These are phyloP conservation scores for Pongo abelii DNA, from an alignment of 2,113 vertebrate genomes.

Conservation along the genomic window DNA sequence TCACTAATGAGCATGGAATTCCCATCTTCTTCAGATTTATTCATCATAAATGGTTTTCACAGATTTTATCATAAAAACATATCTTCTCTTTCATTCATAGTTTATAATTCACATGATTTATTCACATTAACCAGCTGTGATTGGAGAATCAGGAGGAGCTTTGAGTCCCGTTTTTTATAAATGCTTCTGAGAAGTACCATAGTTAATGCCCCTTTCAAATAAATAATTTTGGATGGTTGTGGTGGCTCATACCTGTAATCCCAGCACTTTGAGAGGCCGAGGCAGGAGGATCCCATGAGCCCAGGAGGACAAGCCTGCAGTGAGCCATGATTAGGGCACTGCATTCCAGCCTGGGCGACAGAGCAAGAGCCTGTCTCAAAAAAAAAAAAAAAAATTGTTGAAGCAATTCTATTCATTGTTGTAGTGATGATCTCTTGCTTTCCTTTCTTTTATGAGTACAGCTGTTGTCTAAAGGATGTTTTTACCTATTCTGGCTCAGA, in stretches of 20 bases:
- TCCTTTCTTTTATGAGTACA: neutral
- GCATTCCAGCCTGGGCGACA: no score
- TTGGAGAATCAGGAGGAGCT: neutral
- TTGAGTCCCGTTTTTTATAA: constrained; percentile 53
- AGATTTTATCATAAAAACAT: neutral
- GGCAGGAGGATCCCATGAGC: no score
- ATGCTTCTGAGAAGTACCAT: neutral
- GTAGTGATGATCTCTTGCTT: neutral
- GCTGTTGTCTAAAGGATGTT: neutral
- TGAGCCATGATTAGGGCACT: no score
- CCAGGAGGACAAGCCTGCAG: no score
- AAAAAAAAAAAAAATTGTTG: neutral
- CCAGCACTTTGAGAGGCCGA: no score
- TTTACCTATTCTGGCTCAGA: neutral
- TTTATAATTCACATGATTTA: constrained; percentile 17
- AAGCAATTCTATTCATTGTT: neutral
- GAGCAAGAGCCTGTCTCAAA: no score
- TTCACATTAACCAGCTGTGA: neutral
- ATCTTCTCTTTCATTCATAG: neutral
- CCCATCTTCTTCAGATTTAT: neutral
- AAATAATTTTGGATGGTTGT: neutral
- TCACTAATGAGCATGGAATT: neutral
- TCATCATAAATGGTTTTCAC: neutral
- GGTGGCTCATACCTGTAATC: no score
- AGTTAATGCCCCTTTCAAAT: constrained; percentile 26